Base-by-base conservation (phyloP, 2,888 invertebrate genomes). In the Clepsis dumicolana region DNA sequence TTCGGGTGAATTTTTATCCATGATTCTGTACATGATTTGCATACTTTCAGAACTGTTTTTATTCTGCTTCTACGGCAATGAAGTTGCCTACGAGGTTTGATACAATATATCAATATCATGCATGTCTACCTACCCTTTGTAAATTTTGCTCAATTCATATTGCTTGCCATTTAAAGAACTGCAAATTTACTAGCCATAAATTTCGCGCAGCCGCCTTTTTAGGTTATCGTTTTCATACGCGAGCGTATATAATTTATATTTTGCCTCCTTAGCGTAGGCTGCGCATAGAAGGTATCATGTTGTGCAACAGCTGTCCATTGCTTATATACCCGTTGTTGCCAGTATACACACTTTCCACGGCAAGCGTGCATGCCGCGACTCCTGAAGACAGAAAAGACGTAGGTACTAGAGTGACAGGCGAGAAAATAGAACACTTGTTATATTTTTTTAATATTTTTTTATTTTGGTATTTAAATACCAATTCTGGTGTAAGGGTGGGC, bases 31-130 rank as follows among this genome's bases (percentile, higher is more conserved):
- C 72, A 82, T 89, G 69, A 63, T 64, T 16, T 89, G 88, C 70
- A 80, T 89, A n/a, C 60, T 88, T 12, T 73, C 76, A 5, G 80
- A 90, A 78, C 65, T 85, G 41, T 84, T 80, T 67, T 64, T 89
- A 8, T 89, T 78, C 69, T 88, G 88, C 64, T 85, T 80, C 71
- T 88, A 80, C 65, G 89, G 89, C 12, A 88, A 83, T 64, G 84
- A 87, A 73, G 76, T 89, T 4, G 77, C 79, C 12, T 62, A 80
- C 63, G 82, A 84, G 78, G 84, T 84, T 71, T 67, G 70, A 65
- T 21, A 12, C 1, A n/a, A n/a, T 35, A 35, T 35, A 35, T 35
- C 5, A 35, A 35, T n/a, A n/a, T n/a, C n/a, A n/a, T n/a, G n/a
- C n/a, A n/a, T n/a, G n/a, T n/a, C n/a, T n/a, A n/a, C n/a, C 5